Evolutionary conservation across 2,113 vertebrate genomes (phyloP).

Genomic region (Antechinus flavipes): DNA sequence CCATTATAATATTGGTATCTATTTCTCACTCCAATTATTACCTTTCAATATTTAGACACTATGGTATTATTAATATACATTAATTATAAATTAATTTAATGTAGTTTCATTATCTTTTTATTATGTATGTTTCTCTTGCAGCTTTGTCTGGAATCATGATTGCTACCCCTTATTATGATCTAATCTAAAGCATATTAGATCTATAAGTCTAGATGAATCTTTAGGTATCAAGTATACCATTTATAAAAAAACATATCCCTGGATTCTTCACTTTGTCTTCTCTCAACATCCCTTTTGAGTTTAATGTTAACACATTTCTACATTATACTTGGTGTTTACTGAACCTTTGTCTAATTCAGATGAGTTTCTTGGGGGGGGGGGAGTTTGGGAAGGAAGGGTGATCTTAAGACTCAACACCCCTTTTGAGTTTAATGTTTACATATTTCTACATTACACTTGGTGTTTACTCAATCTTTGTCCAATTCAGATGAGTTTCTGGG

Average conservation of each 20-base stretch:
- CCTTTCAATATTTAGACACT: background rate
- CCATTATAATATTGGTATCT: background rate
- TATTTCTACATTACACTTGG: background rate
- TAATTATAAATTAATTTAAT: background rate
- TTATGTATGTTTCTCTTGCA: background rate
- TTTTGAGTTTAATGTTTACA: background rate
- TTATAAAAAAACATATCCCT: background rate
- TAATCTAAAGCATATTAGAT: background rate
- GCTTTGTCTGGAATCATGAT: background rate
- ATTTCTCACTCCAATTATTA: background rate
- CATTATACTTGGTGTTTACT: background rate
- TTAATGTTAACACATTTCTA: background rate
- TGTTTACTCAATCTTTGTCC: background rate
- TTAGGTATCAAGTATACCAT: background rate
- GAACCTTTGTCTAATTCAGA: background rate
- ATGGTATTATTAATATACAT: background rate
- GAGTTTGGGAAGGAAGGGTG: no score
- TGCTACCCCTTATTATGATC: background rate
- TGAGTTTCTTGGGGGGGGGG: background rate
- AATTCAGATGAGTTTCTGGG: background rate
- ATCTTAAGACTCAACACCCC: background rate
- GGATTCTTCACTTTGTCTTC: background rate
- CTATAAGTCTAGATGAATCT: background rate
- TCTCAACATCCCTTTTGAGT: background rate
- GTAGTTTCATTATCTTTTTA: background rate